Evolutionary conservation across 1,140 invertebrate species (phyloP).

Genomic region (Sarcophaga peregrina): DNA sequence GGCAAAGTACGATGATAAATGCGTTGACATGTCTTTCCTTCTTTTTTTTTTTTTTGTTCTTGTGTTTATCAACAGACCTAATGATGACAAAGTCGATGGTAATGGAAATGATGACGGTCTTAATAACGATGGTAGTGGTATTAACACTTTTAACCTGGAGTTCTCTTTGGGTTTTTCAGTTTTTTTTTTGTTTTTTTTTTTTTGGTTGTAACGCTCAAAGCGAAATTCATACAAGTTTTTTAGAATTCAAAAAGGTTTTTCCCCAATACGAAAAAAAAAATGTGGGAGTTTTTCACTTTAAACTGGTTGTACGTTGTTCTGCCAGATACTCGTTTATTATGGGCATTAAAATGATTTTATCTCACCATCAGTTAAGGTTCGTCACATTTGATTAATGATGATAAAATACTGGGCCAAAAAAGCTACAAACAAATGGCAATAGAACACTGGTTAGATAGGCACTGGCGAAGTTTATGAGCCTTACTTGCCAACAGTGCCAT

Average conservation of each 20-base stretch:
- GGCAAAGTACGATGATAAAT: constrained; percentile 9
- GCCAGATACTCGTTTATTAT: constrained; percentile 21
- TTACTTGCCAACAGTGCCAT: not conserved
- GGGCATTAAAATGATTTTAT: constrained; percentile 36
- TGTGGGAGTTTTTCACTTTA: not conserved
- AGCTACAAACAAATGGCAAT: not conserved
- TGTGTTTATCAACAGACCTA: not conserved
- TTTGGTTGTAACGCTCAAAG: not conserved
- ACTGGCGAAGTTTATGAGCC: not conserved
- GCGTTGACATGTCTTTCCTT: not conserved
- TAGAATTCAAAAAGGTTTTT: not conserved
- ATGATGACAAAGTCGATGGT: not conserved
- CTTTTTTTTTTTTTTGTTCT: too few species aligned
- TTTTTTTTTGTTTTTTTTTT: not conserved
- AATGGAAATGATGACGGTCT: not conserved
- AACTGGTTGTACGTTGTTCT: not conserved
- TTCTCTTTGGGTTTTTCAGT: not conserved
- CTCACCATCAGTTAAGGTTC: constrained; percentile 35
- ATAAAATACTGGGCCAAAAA: not conserved
- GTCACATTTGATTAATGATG: constrained; percentile 37
- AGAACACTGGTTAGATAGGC: not conserved
- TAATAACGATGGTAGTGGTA: not conserved
- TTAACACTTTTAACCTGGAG: not conserved
- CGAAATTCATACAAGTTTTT: not conserved
- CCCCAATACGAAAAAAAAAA: not conserved